Evolutionary conservation across 2,113 vertebrate species (phyloP).

Genomic region (Callorhinus ursinus): DNA sequence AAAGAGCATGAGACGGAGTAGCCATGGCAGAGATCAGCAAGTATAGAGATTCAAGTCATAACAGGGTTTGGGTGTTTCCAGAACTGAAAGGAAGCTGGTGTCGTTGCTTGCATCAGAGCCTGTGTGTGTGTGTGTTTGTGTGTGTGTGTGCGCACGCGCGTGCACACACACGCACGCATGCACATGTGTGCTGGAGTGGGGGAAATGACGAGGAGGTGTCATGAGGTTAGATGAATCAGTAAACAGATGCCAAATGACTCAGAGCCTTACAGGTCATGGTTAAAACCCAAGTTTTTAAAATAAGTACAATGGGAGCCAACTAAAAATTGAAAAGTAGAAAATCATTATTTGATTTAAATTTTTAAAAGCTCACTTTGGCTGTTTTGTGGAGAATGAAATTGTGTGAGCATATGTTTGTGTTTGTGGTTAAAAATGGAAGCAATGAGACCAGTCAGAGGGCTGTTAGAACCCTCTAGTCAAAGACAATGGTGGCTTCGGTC

Average conservation of each 20-base stretch:
- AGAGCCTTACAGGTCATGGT: neutral
- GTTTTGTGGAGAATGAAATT: slow-evolving; percentile 11
- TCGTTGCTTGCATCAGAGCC: neutral
- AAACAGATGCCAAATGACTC: neutral
- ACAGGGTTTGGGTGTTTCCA: neutral
- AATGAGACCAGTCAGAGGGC: neutral
- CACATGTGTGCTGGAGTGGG: neutral
- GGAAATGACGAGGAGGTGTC: neutral
- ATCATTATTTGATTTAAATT: neutral
- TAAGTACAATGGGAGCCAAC: neutral
- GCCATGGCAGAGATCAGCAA: neutral
- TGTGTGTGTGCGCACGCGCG: neutral
- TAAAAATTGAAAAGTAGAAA: neutral
- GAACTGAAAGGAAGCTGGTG: neutral
- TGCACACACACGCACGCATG: too few species aligned
- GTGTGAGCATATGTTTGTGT: neutral
- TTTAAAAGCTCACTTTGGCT: neutral
- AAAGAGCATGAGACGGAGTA: neutral
- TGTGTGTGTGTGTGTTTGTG: neutral
- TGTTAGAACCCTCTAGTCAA: neutral
- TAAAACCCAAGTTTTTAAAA: neutral
- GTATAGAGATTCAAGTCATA: neutral
- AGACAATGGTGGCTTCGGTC: neutral
- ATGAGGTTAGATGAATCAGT: neutral
- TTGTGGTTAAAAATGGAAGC: neutral